Evolutionary conservation across 1,140 invertebrate genomes (phyloP), one percentile per base, ranked within the genome.

Genomic region (Copidosoma floridanum): DNA sequence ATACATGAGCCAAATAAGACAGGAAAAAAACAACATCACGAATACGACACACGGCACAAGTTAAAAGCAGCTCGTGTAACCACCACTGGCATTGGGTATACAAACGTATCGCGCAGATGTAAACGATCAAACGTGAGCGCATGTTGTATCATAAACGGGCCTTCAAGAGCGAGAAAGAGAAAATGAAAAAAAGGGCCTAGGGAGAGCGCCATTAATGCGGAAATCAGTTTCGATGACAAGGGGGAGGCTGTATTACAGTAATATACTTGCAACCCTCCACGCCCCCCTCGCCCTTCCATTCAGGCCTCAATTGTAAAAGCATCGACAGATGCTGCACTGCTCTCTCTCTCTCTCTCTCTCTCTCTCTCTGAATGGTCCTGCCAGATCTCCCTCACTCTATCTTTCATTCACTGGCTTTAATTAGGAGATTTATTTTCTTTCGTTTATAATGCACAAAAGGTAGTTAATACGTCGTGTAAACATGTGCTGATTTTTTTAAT

Each of bases 301-400:
- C 18, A 40, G 46, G 46, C 55, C 50, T 53, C 37, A 47, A 61
- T 61, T 61, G 27, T 61, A 50, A 61, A 55, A 55, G 44, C 51
- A 61, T 61, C 58, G 52, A 61, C 58, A 61, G 58, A 61, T 61
- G 58, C 51, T 32, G 12, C 29, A 32, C 12, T 32, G 12, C 29
- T 40, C 44, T 41, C 38, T 44, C 4, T 32, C 7, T 16, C 21
- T 12, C 23, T 27, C 2, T 2, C 35, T 48, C 46, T 27, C 55
- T 57, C 18, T 57, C 27, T n/a, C n/a, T n/a, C n/a, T n/a, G n/a
- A n/a, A n/a, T n/a, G n/a, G n/a, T n/a, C n/a, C n/a, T n/a, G n/a
- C n/a, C n/a, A n/a, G n/a, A 32, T 24, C 23, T 58, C 26, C 43
- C 26, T 37, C 24, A n/a, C 16, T 20, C 43, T 37, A 18, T 8